phyloP scores from a whole-genome alignment of 1,140 invertebrate species.

The Mercenaria mercenaria region DNA sequence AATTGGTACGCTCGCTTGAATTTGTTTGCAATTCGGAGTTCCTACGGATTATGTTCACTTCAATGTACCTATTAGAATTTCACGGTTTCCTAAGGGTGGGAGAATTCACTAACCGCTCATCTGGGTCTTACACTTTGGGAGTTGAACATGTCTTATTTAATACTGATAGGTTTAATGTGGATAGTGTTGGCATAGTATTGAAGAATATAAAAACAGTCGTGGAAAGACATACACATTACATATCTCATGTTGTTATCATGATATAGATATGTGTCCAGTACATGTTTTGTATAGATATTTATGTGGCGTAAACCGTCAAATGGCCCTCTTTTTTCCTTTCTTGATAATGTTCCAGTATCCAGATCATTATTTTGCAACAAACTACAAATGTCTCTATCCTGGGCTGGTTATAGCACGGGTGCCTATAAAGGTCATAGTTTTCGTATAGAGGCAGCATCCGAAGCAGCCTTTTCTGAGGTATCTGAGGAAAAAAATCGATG shows the following conservation, averaged over 20 bases:
- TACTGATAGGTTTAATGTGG: too few relatives aligned
- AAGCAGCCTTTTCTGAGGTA: background rate
- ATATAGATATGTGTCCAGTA: background rate
- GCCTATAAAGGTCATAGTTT: constrained; percentile 23
- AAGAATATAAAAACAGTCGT: background rate
- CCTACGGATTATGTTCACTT: background rate
- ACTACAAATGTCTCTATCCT: background rate
- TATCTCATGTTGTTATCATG: background rate
- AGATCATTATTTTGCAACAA: background rate
- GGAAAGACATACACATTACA: background rate
- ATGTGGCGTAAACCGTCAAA: background rate
- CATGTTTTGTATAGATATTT: too few relatives aligned
- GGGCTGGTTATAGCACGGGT: background rate
- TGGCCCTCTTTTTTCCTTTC: background rate
- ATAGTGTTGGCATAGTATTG: too few relatives aligned
- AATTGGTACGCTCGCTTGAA: background rate
- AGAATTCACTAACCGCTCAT: background rate
- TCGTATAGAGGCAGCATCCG: constrained; percentile 20
- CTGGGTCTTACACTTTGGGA: too few relatives aligned
- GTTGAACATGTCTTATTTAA: too few relatives aligned
- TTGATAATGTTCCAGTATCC: background rate
- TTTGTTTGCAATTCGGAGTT: background rate
- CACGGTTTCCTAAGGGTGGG: constrained; percentile 4
- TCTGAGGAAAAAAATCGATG: constrained; percentile 6
- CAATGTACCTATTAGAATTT: constrained; percentile 4